A percentile compares a stretch with the other conserved stretches of the same genome.
phyloP scores from a whole-genome alignment of 53 echinoderm and acorn worm genomes.

The Holothuria leucospilota region DNA sequence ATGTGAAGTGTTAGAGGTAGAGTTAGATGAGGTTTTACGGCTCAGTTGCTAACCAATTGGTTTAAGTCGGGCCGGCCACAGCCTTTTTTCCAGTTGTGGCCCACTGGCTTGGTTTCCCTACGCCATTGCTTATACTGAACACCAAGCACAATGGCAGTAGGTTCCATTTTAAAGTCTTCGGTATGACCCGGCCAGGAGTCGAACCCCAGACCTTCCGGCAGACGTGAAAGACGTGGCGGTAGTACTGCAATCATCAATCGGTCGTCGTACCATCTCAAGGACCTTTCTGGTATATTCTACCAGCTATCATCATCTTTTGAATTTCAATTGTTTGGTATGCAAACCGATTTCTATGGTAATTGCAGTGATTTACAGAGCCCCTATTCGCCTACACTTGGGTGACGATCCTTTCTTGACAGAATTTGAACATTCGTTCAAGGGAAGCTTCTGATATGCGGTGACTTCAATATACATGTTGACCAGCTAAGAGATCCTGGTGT shows the following conservation, averaged over 20 bases:
- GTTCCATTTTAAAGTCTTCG: too few relatives aligned
- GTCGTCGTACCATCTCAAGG: background rate
- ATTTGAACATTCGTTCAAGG: background rate
- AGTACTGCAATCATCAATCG: background rate
- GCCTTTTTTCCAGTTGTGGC: too few relatives aligned
- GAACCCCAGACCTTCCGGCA: too few relatives aligned
- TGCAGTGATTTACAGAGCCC: background rate
- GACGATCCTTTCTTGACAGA: background rate
- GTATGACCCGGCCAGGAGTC: too few relatives aligned
- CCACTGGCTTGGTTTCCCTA: too few relatives aligned
- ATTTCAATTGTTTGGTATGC: background rate
- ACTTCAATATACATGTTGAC: slow-evolving; percentile 19
- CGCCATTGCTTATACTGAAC: too few relatives aligned
- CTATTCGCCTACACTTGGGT: background rate
- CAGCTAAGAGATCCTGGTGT: background rate
- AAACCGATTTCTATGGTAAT: background rate
- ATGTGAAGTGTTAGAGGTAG: too few relatives aligned
- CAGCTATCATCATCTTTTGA: background rate
- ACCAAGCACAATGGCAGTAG: too few relatives aligned
- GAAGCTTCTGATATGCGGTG: slow-evolving; percentile 2
- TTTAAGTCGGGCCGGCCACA: too few relatives aligned
- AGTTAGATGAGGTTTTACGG: too few relatives aligned
- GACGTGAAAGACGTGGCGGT: background rate
- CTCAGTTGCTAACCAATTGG: too few relatives aligned
- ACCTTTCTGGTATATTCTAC: background rate